Percentiles rank a stretch among this genome's conserved stretches.
Evolutionary conservation across 2,888 invertebrate genomes (phyloP).

Genomic region (Poecilus cupreus): DNA sequence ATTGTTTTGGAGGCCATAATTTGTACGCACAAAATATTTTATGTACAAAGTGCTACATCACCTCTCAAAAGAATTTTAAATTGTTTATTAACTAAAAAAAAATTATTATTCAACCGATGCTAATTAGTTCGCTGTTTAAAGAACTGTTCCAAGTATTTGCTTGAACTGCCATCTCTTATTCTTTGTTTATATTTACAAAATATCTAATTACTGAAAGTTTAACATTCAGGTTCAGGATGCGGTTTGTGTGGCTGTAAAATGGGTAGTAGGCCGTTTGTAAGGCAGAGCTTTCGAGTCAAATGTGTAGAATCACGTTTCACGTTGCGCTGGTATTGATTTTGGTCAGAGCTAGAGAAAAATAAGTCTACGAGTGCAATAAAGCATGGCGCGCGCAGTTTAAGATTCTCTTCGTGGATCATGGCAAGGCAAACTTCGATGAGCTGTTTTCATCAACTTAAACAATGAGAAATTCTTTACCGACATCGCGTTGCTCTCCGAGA

Average conservation of each 20-base stretch:
- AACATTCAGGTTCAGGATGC: too few relatives aligned
- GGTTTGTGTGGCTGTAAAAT: background rate
- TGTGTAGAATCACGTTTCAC: background rate
- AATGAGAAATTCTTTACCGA: conserved; percentile 1
- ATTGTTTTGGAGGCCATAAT: too few relatives aligned
- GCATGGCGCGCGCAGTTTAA: conserved; percentile 66
- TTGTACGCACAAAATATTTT: too few relatives aligned
- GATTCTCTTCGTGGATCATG: conserved; percentile 63
- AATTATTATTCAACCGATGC: too few relatives aligned
- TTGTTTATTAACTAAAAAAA: too few relatives aligned
- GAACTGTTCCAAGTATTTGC: too few relatives aligned
- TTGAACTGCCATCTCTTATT: too few relatives aligned
- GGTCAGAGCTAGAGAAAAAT: conserved; percentile 70
- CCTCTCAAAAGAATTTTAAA: too few relatives aligned
- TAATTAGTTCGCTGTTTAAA: too few relatives aligned
- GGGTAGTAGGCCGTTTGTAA: background rate
- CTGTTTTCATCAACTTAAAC: conserved; percentile 32
- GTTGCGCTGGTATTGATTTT: conserved; percentile 69
- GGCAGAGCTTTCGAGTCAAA: conserved; percentile 2
- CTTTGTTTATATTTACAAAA: too few relatives aligned
- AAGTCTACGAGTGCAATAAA: conserved; percentile 72
- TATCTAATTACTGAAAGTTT: too few relatives aligned
- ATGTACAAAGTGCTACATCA: too few relatives aligned
- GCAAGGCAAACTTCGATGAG: background rate
- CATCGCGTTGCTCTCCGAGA: background rate